Base-by-base conservation (phyloP, 1,140 invertebrate species). In the Bombus pyrosoma region DNA sequence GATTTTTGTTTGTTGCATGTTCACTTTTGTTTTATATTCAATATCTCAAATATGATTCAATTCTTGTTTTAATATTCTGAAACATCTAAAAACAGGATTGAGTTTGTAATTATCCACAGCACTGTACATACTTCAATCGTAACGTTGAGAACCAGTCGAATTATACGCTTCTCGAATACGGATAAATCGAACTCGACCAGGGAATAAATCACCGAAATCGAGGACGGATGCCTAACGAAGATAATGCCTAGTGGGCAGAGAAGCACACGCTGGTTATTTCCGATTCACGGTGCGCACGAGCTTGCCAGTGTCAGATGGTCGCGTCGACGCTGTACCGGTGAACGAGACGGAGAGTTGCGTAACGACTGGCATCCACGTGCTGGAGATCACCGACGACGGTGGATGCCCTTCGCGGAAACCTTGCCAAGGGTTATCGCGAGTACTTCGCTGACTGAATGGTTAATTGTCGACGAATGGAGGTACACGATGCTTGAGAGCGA, bases 211-310 rank as follows among this genome's bases (percentile, higher is more conserved):
- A 53, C 6, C 47, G 1, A 53, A 53, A 47, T 74, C 66, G 59
- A 2, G 80, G 37, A 47, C 22, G 53, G 13, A 86, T 75, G 18
- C 43, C 41, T 18, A 22, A 22, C 1, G 13, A 78, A 85, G 79
- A 87, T 87, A 53, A 53, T 22, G 18, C 18, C 18, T 81, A 68
- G 68, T 74, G 47, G 41, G 66, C 71, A 78, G 71, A 71, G 79
- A 59, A 88, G 78, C 82, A 91, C 90, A 88, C 83, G 89, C 83
- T 91, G 83, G 81, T 84, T 87, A 92, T 92, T 92, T 85, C 88
- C 91, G 90, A 93, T 92, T 92, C 92, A 91, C 81, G 90, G 72
- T 83, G 53, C 66, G 64, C 66, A 66, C 62, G 66, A 80, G 47
- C 41, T 41, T 18, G 12, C n/a, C 69, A 62, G 73, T 32, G 86